Evolutionary conservation across 2,888 invertebrate genomes (phyloP), one percentile per base, ranked within the genome.

Genomic region (Dasypogon diadema): DNA sequence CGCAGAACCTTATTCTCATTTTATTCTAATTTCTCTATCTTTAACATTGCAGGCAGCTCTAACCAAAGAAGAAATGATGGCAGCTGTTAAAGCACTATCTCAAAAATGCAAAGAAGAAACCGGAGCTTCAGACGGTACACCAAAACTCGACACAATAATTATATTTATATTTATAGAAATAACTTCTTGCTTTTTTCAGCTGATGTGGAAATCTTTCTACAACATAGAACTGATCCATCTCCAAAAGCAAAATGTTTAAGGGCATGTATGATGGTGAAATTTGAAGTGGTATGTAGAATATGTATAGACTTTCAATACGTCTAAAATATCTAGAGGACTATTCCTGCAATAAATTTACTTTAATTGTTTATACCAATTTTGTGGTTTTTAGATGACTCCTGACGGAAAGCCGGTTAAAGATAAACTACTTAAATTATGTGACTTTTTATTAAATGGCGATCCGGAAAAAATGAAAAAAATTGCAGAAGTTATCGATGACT

Each of bases 161-260:
- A n/a, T n/a, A n/a, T n/a, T n/a, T n/a, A n/a, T n/a, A n/a, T n/a
- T n/a, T n/a, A n/a, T n/a, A n/a, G n/a, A n/a, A n/a, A n/a, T n/a
- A n/a, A n/a, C n/a, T n/a, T n/a, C n/a, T n/a, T n/a, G n/a, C n/a
- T 37, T 22, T 54, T 14, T 54, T 34, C 68, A 84, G 84, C 80
- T 56, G 86, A 86, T 75, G 74, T 86, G 54, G 81, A 82, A 37
- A 80, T 79, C 3, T 76, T 86, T 79, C 68, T 83, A 14, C 80
- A 81, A 18, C 80, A 83, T 63, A 78, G 81, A 56, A 76, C 80
- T 0, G 81, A 83, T 14, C 77, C 74, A 2, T 80, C 80, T 4
- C 79, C 75, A 3, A 83, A 83, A 56, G 83, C 80, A 12, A 85
- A 85, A 78, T 86, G 87, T 68, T 77, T 87, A 73, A 82, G 81